Conservation (phyloP, 2,113 vertebrate genomes). For the Micromys minutus region DNA sequence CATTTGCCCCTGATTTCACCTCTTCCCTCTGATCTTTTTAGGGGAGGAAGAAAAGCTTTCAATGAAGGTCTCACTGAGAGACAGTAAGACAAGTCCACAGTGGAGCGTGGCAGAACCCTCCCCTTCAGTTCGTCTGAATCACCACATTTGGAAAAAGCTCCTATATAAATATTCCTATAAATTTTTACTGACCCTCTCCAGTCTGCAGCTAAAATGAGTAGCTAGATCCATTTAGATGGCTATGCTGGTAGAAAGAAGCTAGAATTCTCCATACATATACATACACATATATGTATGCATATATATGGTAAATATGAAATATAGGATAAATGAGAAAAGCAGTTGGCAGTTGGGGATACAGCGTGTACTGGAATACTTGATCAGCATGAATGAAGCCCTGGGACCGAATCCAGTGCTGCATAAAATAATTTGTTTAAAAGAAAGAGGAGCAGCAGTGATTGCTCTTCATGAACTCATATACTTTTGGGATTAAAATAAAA, state of each 20-base stretch:
- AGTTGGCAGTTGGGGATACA: background rate
- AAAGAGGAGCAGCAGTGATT: background rate
- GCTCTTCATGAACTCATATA: background rate
- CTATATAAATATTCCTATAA: slow-evolving; percentile 31
- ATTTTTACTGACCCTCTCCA: background rate
- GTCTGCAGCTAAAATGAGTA: background rate
- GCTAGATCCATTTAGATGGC: background rate
- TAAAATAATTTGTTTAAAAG: background rate
- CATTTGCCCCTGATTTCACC: background rate
- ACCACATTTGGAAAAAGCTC: slow-evolving; percentile 5
- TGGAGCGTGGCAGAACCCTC: background rate
- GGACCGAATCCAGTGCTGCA: background rate
- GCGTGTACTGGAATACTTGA: background rate
- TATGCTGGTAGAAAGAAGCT: background rate
- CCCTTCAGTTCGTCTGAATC: background rate
- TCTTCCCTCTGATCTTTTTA: background rate
- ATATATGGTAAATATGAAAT: no score
- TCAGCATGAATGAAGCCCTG: background rate
- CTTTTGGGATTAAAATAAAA: slow-evolving; percentile 34
- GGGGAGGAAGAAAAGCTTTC: background rate
- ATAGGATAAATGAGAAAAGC: background rate
- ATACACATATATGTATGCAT: background rate
- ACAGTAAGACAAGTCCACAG: background rate
- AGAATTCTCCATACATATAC: background rate
- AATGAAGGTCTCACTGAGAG: background rate